A percentile compares a stretch with the other conserved stretches of the same genome.
phyloP scores from a whole-genome alignment of 2,888 invertebrate species.

The Deilephila elpenor region DNA sequence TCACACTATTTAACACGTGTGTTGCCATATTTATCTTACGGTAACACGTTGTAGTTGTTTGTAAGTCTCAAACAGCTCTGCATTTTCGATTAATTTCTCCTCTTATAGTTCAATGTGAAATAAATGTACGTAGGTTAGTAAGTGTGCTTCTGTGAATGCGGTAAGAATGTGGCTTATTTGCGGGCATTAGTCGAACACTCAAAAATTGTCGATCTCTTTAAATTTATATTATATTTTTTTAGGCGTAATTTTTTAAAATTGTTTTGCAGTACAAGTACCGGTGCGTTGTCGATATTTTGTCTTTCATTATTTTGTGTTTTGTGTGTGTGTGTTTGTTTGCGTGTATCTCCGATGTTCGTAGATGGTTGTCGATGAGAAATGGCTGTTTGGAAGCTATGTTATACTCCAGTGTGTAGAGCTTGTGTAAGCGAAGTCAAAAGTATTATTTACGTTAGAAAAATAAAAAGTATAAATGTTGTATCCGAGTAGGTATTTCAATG shows the following conservation, averaged over 20 bases:
- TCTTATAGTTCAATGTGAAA: conserved; percentile 34
- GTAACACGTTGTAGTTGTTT: conserved; percentile 5
- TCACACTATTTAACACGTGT: not conserved
- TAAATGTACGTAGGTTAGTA: conserved; percentile 37
- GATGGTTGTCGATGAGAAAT: not conserved
- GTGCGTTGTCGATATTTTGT: conserved; percentile 18
- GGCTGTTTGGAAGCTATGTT: conserved; percentile 7
- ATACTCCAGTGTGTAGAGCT: conserved; percentile 23
- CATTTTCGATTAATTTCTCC: conserved; percentile 22
- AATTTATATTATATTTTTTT: conserved; percentile 50
- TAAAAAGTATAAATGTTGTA: conserved; percentile 8
- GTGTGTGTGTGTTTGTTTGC: not conserved
- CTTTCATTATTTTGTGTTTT: not conserved
- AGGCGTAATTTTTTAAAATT: conserved; percentile 27
- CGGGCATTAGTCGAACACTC: conserved; percentile 55
- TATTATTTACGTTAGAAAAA: conserved; percentile 19
- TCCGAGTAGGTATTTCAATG: not conserved
- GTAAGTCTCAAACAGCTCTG: conserved; percentile 27
- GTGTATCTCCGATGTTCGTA: not conserved
- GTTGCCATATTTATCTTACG: conserved; percentile 5
- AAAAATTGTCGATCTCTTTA: conserved; percentile 64
- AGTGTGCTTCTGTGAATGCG: conserved; percentile 35
- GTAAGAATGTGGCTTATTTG: conserved; percentile 36
- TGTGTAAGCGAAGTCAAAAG: conserved; percentile 12
- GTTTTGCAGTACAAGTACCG: conserved; percentile 20